Conservation (phyloP, 2,113 vertebrate genomes). For the Eurystomus gularis region DNA sequence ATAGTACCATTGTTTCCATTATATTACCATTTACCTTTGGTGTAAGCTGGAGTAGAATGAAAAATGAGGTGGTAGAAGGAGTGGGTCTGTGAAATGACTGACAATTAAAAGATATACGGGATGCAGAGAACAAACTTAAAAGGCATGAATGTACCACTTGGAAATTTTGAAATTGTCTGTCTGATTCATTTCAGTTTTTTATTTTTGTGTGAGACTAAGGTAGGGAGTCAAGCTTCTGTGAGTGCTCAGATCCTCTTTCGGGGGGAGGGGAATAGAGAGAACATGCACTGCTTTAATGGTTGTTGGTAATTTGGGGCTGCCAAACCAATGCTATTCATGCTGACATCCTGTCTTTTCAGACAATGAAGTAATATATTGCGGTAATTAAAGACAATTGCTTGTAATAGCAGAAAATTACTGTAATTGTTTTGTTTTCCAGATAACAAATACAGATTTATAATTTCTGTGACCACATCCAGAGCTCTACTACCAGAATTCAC, state of each 20-base stretch:
- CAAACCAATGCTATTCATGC: constrained; percentile 12
- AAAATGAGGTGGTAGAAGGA: neutral
- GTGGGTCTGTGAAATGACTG: neutral
- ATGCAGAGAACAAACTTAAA: neutral
- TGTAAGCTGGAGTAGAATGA: neutral
- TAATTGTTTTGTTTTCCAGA: constrained; percentile 37
- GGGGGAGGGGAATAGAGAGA: neutral
- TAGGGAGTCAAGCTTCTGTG: neutral
- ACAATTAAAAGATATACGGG: neutral
- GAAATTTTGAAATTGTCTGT: neutral
- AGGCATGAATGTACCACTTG: neutral
- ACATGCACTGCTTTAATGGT: neutral
- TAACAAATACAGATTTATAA: constrained; percentile 8
- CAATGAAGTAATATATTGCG: constrained; percentile 23
- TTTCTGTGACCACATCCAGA: neutral
- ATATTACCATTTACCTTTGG: neutral
- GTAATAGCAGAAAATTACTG: constrained; percentile 46
- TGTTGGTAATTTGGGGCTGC: neutral
- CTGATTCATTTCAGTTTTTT: neutral
- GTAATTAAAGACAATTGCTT: constrained; percentile 49
- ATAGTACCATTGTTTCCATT: neutral
- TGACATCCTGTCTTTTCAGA: constrained; percentile 39
- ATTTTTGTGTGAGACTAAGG: neutral
- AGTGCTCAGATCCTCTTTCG: neutral
- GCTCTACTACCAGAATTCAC: neutral